Conservation (phyloP, 2,797 vertebrate species). For the Lepus oiostolus region DNA sequence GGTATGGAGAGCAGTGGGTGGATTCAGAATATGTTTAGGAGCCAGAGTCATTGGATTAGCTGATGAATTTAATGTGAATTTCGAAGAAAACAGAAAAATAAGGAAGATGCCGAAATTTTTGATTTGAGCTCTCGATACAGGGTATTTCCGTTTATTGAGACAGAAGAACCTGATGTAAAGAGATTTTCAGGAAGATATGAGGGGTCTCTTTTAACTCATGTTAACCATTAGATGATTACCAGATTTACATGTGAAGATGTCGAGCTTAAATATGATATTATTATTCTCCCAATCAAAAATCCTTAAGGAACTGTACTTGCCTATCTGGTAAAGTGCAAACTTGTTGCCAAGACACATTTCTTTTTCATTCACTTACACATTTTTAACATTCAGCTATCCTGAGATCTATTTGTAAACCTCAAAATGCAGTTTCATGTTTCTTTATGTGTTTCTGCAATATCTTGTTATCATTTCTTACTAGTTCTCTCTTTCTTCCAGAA, state of each 20-base stretch:
- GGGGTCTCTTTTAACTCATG: neutral
- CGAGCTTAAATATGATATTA: neutral
- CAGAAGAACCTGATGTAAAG: neutral
- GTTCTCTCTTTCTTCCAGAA: neutral
- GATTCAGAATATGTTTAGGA: neutral
- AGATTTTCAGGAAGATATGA: neutral
- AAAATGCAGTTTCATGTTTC: neutral
- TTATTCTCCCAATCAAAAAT: neutral
- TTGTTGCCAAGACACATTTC: neutral
- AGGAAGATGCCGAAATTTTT: neutral
- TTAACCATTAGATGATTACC: neutral
- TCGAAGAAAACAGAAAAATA: neutral
- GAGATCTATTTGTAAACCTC: neutral
- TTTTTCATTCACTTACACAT: neutral
- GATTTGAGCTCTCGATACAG: neutral
- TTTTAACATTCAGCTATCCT: neutral
- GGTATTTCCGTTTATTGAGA: neutral
- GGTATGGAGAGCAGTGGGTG: neutral
- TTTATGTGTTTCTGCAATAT: rapidly evolving
- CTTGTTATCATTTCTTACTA: neutral
- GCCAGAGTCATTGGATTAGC: neutral
- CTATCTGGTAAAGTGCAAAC: neutral
- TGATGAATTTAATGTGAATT: neutral
- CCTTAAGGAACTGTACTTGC: neutral
- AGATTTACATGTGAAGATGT: neutral